A percentile compares a stretch with the other conserved stretches of the same genome.
Conservation (phyloP, 2,797 vertebrate species). For the Leucoraja ocellata region DNA sequence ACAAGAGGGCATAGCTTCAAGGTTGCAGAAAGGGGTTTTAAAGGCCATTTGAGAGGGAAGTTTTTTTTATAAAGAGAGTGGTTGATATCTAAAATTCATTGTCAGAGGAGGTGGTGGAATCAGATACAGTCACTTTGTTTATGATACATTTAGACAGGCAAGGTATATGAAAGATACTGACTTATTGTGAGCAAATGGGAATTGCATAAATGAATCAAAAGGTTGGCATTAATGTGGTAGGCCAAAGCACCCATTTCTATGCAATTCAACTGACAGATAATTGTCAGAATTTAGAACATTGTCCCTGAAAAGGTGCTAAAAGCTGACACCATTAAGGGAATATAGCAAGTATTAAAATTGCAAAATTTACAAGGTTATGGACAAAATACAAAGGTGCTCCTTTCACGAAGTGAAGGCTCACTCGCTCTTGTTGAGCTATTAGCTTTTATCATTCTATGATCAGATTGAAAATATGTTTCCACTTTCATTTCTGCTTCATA, state of each 20-base stretch:
- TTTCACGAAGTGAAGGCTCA: not conserved
- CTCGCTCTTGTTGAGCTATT: not conserved
- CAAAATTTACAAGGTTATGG: not conserved
- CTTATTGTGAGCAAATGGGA: too few relatives aligned
- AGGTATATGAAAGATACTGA: too few relatives aligned
- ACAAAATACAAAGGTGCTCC: not conserved
- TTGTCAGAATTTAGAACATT: too few relatives aligned
- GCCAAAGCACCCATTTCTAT: too few relatives aligned
- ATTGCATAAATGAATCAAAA: too few relatives aligned
- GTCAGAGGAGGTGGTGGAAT: too few relatives aligned
- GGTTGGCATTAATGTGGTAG: too few relatives aligned
- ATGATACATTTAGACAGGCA: too few relatives aligned
- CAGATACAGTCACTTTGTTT: too few relatives aligned
- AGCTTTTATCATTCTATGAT: not conserved
- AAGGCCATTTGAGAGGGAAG: not conserved
- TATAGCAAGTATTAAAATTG: not conserved
- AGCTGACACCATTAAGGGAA: not conserved
- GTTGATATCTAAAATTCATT: not conserved
- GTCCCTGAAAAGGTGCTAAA: not conserved
- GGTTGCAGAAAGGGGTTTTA: not conserved
- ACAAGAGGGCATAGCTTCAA: not conserved
- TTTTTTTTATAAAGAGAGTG: not conserved
- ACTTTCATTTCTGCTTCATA: not conserved
- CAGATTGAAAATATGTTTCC: not conserved
- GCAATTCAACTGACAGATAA: too few relatives aligned